Conservation (phyloP, 2,797 vertebrate genomes). For the Hozukius guyotensis region DNA sequence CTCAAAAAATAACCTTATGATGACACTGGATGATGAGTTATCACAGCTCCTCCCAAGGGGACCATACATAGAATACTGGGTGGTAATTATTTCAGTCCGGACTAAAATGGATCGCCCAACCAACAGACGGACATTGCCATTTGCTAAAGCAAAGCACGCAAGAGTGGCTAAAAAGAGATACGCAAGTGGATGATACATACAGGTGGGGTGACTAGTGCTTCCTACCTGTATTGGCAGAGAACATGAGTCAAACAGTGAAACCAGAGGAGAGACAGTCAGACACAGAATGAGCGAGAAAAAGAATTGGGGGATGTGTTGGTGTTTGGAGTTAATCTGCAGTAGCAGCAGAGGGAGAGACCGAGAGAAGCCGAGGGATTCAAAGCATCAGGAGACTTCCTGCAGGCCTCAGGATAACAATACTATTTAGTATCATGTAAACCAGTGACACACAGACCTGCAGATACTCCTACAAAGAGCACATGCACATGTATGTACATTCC, state of each 20-base stretch:
- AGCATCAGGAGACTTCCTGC: conserved; percentile 19
- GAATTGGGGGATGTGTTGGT: background rate
- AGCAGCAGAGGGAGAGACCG: background rate
- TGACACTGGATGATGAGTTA: background rate
- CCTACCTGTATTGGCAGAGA: background rate
- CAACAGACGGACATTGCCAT: background rate
- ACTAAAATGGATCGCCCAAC: too few relatives aligned
- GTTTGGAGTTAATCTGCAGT: background rate
- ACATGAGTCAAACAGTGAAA: background rate
- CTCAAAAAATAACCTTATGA: background rate
- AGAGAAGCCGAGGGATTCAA: background rate
- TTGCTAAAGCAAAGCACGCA: too few relatives aligned
- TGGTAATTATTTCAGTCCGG: too few relatives aligned
- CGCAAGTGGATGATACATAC: background rate
- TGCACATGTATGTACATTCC: background rate
- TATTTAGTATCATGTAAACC: conserved; percentile 11
- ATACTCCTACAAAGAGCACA: background rate
- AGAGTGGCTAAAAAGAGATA: too few relatives aligned
- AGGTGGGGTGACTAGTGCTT: background rate
- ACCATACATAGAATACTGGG: background rate
- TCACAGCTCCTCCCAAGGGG: background rate
- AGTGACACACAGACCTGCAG: conserved; percentile 3
- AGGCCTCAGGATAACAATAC: background rate
- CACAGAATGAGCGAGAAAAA: background rate
- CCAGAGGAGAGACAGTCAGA: background rate